Conservation (phyloP, 2,888 invertebrate species). For the Lithodes maja region DNA sequence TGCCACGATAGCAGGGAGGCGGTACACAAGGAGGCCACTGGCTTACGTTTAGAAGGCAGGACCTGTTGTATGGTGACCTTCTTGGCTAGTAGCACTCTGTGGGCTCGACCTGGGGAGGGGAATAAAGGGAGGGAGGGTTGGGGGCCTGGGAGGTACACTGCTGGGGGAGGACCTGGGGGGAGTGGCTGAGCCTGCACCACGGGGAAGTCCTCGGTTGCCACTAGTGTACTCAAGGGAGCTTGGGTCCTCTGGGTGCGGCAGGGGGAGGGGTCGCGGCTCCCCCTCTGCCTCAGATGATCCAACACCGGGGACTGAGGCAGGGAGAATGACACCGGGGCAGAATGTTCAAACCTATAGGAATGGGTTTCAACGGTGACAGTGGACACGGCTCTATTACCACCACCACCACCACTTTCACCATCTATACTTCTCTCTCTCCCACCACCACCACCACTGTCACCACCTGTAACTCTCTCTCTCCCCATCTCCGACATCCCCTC, state of each 20-base stretch:
- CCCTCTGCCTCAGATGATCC: conserved; percentile 44
- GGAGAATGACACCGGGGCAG: conserved; percentile 34
- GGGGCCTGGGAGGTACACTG: conserved; percentile 59
- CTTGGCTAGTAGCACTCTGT: conserved; percentile 76
- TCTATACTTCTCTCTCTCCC: background rate
- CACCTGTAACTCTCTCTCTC: background rate
- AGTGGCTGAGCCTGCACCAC: conserved; percentile 64
- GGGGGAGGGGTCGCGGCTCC: conserved; percentile 43
- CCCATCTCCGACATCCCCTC: background rate
- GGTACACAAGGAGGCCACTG: conserved; percentile 30
- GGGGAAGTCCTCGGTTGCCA: conserved; percentile 56
- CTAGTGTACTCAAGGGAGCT: conserved; percentile 32
- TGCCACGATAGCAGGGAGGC: conserved; percentile 55
- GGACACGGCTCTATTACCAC: conserved; percentile 35
- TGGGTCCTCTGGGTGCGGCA: conserved; percentile 16
- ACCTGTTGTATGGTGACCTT: conserved; percentile 77
- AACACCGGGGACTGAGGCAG: conserved; percentile 40
- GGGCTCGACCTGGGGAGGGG: conserved; percentile 66
- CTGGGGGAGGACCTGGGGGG: conserved; percentile 60
- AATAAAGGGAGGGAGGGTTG: conserved; percentile 42
- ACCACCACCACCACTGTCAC: background rate
- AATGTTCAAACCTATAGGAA: conserved; percentile 49
- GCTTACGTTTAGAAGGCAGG: conserved; percentile 78
- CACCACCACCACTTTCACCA: background rate
- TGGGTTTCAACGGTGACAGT: conserved; percentile 51